A percentile compares a stretch with the other conserved stretches of the same genome.
phyloP scores from a whole-genome alignment of 2,113 vertebrate genomes.

The Panthera uncia region DNA sequence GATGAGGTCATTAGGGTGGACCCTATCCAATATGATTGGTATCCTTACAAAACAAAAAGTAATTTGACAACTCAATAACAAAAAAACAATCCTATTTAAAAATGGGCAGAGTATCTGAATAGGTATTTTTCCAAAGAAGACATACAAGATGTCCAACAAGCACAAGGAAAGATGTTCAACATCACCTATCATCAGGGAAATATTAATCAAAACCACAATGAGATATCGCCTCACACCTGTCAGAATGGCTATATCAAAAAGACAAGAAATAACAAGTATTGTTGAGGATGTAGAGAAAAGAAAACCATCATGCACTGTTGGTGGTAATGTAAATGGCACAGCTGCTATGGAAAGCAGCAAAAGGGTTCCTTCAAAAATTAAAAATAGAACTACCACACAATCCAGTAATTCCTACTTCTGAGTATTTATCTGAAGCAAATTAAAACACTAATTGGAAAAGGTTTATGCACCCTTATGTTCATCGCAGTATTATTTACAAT shows the following conservation, averaged over 20 bases:
- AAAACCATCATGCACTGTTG: background rate
- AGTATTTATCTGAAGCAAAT: background rate
- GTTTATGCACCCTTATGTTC: background rate
- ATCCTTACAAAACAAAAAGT: background rate
- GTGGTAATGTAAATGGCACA: background rate
- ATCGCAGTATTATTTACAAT: background rate
- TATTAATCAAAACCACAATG: background rate
- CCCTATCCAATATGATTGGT: background rate
- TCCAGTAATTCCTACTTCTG: background rate
- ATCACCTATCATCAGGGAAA: background rate
- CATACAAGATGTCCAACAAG: background rate
- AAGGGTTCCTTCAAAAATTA: background rate
- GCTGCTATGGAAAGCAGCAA: background rate
- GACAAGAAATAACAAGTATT: background rate
- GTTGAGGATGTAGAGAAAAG: background rate
- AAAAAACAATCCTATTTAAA: background rate
- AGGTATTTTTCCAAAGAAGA: background rate
- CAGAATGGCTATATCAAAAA: background rate
- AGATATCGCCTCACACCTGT: background rate
- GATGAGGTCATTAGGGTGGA: background rate
- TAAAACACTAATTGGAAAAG: background rate
- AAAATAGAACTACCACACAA: background rate
- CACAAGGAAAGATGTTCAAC: background rate
- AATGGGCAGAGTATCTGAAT: background rate
- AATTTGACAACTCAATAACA: background rate